Percentiles rank a stretch among this genome's conserved stretches.
Conservation (phyloP, 92 coral and sea anemone genomes). For the Siderastrea radians region DNA sequence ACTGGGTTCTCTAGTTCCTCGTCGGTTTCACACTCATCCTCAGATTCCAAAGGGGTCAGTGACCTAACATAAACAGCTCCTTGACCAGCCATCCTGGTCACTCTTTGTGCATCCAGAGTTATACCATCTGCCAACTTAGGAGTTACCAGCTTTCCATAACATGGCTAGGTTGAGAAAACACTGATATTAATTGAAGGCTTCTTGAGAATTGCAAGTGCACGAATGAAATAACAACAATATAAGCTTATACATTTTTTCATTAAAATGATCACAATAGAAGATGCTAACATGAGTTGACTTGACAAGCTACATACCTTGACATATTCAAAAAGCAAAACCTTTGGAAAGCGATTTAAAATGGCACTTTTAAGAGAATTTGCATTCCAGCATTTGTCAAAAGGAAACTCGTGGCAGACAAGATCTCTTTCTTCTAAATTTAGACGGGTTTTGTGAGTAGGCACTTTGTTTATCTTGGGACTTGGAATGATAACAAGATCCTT, state of each 20-base stretch:
- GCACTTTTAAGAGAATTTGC: slow-evolving; percentile 32
- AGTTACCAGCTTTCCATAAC: slow-evolving; percentile 34
- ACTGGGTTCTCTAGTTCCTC: slow-evolving; percentile 19
- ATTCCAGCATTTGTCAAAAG: slow-evolving; percentile 12
- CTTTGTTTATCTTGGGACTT: slow-evolving; percentile 26
- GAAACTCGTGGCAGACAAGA: too few relatives aligned
- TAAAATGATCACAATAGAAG: too few relatives aligned
- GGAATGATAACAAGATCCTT: background rate
- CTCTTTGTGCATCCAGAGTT: slow-evolving; percentile 21
- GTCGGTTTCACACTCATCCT: slow-evolving; percentile 32
- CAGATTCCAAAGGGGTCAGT: slow-evolving; percentile 2
- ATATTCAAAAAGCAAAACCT: slow-evolving; percentile 34
- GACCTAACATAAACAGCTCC: slow-evolving; percentile 33
- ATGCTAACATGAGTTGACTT: background rate
- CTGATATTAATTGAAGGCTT: background rate
- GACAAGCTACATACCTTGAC: slow-evolving; percentile 7
- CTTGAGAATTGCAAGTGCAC: background rate
- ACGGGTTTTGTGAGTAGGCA: slow-evolving; percentile 50
- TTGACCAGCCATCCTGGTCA: slow-evolving; percentile 35
- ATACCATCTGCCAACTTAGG: slow-evolving; percentile 16
- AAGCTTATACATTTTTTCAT: too few relatives aligned
- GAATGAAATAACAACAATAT: too few relatives aligned
- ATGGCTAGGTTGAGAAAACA: slow-evolving; percentile 24
- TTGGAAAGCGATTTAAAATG: slow-evolving; percentile 54
- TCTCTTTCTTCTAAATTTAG: background rate